Evolutionary conservation across 2,113 vertebrate genomes (phyloP), one percentile per base, ranked within the genome.

Genomic region (Anoplopoma fimbria): DNA sequence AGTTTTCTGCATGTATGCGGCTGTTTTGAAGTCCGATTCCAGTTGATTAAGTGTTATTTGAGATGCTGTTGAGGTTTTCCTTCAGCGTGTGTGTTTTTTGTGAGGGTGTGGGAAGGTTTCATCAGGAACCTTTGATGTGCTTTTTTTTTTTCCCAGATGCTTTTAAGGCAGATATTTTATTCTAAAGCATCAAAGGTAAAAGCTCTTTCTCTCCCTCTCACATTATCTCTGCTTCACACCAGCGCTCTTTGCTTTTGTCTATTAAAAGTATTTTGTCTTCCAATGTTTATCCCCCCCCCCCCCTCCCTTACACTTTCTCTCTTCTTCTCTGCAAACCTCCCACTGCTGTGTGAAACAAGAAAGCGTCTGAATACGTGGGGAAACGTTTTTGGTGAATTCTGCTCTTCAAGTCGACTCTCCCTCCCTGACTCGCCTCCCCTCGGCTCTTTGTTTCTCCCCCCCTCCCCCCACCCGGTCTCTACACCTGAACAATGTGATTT

Each of bases 111-210:
- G 40, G 57, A 25, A 15, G 69, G 75, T 81, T 83, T 84, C 57
- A 83, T 89, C 51, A 33, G 13, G 23, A 49, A 9, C 38, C 79
- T 90, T 84, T 89, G 78, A 87, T 82, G 68, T 86, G 62, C 63
- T 65, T 64, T 83, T 79, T 65, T 64, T 83, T 79, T 45, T 36
- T 21, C 21, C 45, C 64, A 23, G 33, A 78, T 73, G 69, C 81
- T 91, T 88, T 88, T 84, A 88, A 78, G 71, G 55, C 33, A 6
- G 79, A 82, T 49, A 38, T 83, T 80, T 83, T 36, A 85, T 86
- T 70, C 64, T 51, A 65, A 67, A 15, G 81, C 81, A 89, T 82
- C 81, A 86, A 85, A 87, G 53, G 10, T 75, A 45, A 15, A 58
- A 63, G 14, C 55, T 57, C 29, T 64, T 25, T 17, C 33, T 47